Base-by-base conservation (phyloP, 2,113 vertebrate species). In the Megaleporinus macrocephalus region DNA sequence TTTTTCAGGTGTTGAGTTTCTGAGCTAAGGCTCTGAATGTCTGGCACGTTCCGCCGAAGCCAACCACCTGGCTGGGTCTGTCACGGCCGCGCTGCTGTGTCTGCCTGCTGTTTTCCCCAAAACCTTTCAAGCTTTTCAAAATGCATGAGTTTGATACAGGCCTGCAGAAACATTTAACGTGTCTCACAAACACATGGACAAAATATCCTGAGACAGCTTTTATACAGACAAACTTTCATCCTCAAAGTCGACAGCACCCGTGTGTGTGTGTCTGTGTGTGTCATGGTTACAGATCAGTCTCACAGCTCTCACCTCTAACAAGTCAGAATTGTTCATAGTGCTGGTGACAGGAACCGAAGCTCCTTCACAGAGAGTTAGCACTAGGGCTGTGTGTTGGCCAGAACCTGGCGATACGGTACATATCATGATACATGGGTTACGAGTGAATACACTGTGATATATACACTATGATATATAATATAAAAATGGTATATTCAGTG, bases 61-160 rank as follows among this genome's bases (percentile, higher is more conserved):
- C 63, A 80, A 70, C 55, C 57, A 36, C 69, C 30, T 65, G 53
- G 53, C 53, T 55, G 53, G 53, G 53, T 55, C 22, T 65, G 26
- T 33, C 63, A 33, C 30, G 16, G 5, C 63, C 70, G 73, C 53
- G 36, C 55, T 20, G 30, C 47, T 6, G 22, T 14, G 41, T 57
- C 75, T n/a, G 26, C 5, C 53, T 55, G 65, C 57, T 78, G 83
- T 89, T 88, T 69, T 88, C 53, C 78, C 80, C 84, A 84, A 76
- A 61, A 12, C 65, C 47, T 74, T 85, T 82, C 53, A 85, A 53
- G 53, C 84, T 26, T 80, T 86, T 83, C 78, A 68, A 73, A 73
- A 71, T 84, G 51, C 53, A 83, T 65, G 47, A 61, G 53, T 55
- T 22, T 55, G 53, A 55, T 55, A 20, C 53, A 22, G 16, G 20